These are phyloP conservation scores for Spialia ferax DNA, from an alignment of 2,888 invertebrate species.

Conservation along the genomic window DNA sequence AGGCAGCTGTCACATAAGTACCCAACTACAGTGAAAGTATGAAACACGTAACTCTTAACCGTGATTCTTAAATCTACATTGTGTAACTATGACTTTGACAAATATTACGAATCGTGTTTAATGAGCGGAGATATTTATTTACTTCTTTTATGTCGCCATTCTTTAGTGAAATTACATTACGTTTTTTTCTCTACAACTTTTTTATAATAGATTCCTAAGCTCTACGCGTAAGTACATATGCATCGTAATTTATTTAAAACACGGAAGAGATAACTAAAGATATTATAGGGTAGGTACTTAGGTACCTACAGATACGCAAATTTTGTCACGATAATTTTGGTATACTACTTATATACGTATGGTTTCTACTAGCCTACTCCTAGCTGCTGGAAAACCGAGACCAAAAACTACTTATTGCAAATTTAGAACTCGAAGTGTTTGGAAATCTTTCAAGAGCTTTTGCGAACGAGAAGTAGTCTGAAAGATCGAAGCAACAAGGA, in stretches of 20 bases:
- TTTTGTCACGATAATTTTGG: no score
- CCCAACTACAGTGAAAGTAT: constrained; percentile 41
- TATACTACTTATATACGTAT: no score
- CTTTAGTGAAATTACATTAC: constrained; percentile 11
- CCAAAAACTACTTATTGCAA: no score
- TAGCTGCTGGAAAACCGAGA: no score
- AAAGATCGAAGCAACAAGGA: no score
- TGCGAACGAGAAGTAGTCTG: no score
- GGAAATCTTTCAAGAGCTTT: no score
- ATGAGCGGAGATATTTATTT: constrained; percentile 31
- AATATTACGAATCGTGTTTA: constrained; percentile 35
- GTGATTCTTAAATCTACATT: constrained; percentile 56
- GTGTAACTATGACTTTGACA: constrained; percentile 49
- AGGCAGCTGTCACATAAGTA: constrained; percentile 52
- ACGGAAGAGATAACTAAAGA: not conserved
- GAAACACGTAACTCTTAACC: constrained; percentile 56
- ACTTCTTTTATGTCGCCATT: constrained; percentile 23
- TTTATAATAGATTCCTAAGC: not conserved
- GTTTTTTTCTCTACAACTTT: not conserved
- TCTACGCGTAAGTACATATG: not conserved
- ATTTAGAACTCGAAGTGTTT: no score
- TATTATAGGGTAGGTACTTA: no score
- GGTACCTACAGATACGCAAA: no score
- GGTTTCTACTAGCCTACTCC: no score
- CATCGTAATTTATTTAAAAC: not conserved